These are phyloP conservation scores for Poecilia wingei DNA, from an alignment of 2,797 vertebrate genomes.

Conservation along the genomic window DNA sequence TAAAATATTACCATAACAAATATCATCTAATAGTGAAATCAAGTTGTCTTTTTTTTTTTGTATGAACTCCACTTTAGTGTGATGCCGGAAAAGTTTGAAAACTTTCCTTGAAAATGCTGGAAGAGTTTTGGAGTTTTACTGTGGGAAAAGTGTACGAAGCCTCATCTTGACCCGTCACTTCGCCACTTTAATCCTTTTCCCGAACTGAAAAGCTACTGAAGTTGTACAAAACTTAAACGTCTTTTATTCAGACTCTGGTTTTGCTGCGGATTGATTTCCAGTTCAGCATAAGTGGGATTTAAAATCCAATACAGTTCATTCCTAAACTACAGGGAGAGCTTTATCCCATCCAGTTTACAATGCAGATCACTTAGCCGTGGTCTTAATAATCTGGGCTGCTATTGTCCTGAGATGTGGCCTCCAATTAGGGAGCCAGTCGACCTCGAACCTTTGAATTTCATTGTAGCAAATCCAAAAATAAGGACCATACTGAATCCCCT, in stretches of 20 bases:
- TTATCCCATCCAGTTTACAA: conserved; percentile 40
- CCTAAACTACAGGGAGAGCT: conserved; percentile 28
- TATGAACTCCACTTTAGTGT: too few species aligned
- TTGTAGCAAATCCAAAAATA: conserved; percentile 33
- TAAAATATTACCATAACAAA: too few species aligned
- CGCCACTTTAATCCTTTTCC: neutral
- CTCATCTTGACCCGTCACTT: neutral
- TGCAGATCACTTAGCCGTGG: conserved; percentile 33
- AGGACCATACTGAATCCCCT: conserved; percentile 33
- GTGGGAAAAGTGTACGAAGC: too few species aligned
- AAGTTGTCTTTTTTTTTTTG: too few species aligned
- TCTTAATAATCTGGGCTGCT: conserved; percentile 33
- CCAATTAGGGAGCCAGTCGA: conserved; percentile 64
- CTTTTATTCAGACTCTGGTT: conserved; percentile 33
- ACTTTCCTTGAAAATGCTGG: too few species aligned
- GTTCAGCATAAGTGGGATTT: conserved; percentile 51
- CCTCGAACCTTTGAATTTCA: conserved; percentile 63
- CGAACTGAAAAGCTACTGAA: neutral
- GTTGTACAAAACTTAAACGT: conserved; percentile 10
- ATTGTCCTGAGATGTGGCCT: conserved; percentile 55
- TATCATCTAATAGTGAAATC: too few species aligned
- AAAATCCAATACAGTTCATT: conserved; percentile 46
- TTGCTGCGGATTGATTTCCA: conserved; percentile 6
- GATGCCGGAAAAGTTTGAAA: too few species aligned
- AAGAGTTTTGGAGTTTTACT: too few species aligned